phyloP scores from a whole-genome alignment of 2,797 vertebrate species.

The Pogoniulus pusillus region DNA sequence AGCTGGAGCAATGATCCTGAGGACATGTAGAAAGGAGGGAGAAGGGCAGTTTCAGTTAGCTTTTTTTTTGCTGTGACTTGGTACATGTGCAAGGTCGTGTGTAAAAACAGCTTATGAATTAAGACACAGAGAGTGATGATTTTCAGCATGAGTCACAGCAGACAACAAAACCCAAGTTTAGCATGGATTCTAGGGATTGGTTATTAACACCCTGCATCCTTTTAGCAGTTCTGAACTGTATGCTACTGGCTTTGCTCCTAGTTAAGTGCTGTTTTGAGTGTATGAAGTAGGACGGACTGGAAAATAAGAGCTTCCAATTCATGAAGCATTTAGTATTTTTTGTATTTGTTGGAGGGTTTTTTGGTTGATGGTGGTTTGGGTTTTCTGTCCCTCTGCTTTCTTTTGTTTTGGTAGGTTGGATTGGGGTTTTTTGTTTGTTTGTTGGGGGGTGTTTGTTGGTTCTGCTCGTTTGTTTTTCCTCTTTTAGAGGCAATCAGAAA shows the following conservation, averaged over 20 bases:
- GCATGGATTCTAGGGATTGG: neutral
- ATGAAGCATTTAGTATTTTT: slow-evolving; percentile 8
- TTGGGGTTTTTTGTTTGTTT: too few species aligned
- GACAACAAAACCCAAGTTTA: neutral
- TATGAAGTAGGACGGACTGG: neutral
- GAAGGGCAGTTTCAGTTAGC: neutral
- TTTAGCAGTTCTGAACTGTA: neutral
- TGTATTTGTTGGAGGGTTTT: neutral
- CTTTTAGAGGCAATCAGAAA: neutral
- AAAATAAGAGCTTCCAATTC: slow-evolving; percentile 16
- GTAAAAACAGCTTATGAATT: neutral
- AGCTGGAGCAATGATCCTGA: neutral
- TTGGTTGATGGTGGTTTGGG: too few species aligned
- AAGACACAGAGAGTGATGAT: neutral
- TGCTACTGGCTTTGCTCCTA: neutral
- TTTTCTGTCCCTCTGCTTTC: too few species aligned
- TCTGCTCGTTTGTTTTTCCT: too few species aligned
- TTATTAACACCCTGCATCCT: neutral
- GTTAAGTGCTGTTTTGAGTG: neutral
- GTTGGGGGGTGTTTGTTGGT: too few species aligned
- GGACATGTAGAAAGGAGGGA: neutral
- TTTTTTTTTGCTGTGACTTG: neutral
- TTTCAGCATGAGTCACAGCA: neutral
- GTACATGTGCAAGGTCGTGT: neutral
- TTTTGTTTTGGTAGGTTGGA: too few species aligned